Evolutionary conservation across 2,888 invertebrate genomes (phyloP).

Genomic region (Mechanitis messenoides): DNA sequence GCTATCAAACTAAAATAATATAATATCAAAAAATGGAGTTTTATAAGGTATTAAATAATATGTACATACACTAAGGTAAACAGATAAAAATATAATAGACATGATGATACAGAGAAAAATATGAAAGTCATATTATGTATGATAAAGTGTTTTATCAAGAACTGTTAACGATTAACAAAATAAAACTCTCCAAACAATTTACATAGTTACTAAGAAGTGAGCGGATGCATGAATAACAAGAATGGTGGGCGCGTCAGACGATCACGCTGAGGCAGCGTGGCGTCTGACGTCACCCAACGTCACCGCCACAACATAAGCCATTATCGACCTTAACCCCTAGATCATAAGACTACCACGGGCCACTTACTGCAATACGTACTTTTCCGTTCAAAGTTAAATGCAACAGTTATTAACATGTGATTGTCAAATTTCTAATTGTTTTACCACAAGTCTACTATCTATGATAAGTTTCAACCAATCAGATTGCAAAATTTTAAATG

Average conservation of each 20-base stretch:
- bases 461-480: too few relatives aligned
- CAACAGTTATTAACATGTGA: slow-evolving; percentile 20
- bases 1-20: too few relatives aligned
- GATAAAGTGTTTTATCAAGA: background rate
- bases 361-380: slow-evolving; percentile 41
- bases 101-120: too few relatives aligned
- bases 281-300: slow-evolving; percentile 59
- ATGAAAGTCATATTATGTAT: background rate
- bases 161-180: slow-evolving; percentile 13
- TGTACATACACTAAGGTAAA: too few relatives aligned
- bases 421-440: background rate
- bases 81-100: too few relatives aligned
- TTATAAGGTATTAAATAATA: too few relatives aligned
- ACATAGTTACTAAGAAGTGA: slow-evolving; percentile 31
- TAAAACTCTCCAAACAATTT: slow-evolving; percentile 28
- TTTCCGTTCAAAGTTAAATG: slow-evolving; percentile 55
- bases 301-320: slow-evolving; percentile 46
- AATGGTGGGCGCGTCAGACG: slow-evolving; percentile 57
- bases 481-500: too few relatives aligned
- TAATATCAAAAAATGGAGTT: too few relatives aligned
- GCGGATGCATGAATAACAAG: slow-evolving; percentile 35
- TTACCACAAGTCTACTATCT: too few relatives aligned
- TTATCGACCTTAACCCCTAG: slow-evolving; percentile 29
- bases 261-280: slow-evolving; percentile 54
- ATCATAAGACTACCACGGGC: slow-evolving; percentile 5